Conservation (phyloP, 1,140 invertebrate species). For the Lordiphosa collinella region DNA sequence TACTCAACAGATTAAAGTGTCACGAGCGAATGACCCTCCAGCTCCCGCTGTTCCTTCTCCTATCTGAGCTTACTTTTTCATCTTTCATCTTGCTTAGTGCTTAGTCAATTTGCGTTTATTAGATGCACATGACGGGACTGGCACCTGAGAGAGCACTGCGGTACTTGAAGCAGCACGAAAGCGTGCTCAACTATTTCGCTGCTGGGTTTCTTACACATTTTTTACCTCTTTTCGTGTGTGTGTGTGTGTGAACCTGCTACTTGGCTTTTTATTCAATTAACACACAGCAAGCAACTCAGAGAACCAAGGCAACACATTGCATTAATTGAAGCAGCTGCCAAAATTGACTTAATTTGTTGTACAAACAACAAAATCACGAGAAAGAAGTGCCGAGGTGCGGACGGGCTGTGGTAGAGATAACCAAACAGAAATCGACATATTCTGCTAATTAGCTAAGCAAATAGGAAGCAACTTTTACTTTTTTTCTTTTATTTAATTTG, state of each 20-base stretch:
- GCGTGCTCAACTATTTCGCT: constrained; percentile 46
- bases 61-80: neutral
- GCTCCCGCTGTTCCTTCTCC: neutral
- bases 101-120: constrained; percentile 22
- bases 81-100: neutral
- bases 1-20: constrained; percentile 4
- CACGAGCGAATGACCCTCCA: neutral
- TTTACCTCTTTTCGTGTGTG: constrained; percentile 13
- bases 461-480: constrained; percentile 3
- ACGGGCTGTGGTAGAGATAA: neutral
- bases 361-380: constrained; percentile 2
- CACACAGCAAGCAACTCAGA: neutral
- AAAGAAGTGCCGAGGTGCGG: neutral
- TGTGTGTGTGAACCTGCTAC: constrained; percentile 15
- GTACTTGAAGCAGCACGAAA: constrained; percentile 25
- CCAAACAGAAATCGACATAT: constrained; percentile 5
- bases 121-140: constrained; percentile 9
- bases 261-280: constrained; percentile 22
- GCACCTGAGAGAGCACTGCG: neutral
- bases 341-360: constrained; percentile 21
- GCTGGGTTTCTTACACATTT: constrained; percentile 31
- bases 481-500: neutral
- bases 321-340: constrained; percentile 11
- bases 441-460: constrained; percentile 5
- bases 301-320: constrained; percentile 8